Base-by-base conservation (phyloP, 2,113 vertebrate genomes). In the Cyrtonyx montezumae region DNA sequence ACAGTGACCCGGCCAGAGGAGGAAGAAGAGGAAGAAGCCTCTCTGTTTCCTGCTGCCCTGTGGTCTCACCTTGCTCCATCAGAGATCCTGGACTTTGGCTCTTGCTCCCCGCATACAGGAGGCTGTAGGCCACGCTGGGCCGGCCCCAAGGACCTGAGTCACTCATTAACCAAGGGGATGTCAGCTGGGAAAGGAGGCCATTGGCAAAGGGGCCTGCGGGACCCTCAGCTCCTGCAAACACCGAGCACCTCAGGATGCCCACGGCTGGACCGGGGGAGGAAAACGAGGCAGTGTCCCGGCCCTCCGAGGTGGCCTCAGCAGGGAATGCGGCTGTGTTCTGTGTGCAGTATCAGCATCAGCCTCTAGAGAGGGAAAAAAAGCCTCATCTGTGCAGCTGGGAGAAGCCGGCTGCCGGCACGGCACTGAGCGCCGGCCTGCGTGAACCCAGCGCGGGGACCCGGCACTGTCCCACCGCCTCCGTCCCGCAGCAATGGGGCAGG, bases 221-320 rank as follows among this genome's bases (percentile, higher is more conserved):
- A 28, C 61, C 36, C 22, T 25, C 14, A 6, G 36, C 22, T 11
- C 23, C 37, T 63, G 11, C 69, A 45, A 11, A 62, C 0, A 2
- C 32, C 0, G 0, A 3, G 0, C 4, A 46, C 53, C 67, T 74
- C 25, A 37, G 53, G 40, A 67, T 6, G 40, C 3, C 68, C 25
- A 11, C 28, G 28, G 26, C 37, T 7, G 42, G 7, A 17, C n/a
- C 36, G 3, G 53, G 48, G n/a, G 34, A 73, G 37, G 30, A 59
- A 32, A 75, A 71, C 0, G 0, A 71, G 53, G 22, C 5, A 51
- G 46, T 58, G 56, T 3, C 1, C 9, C 0, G 0, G 55, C 17
- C 86, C 32, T 37, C 45, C 26, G 58, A 8, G 0, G 37, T 34
- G 68, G 45, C 34, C 40, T 65, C 61, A 90, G 78, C 9, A 53